These are phyloP conservation scores for Macquaria australasica DNA, from an alignment of 2,113 vertebrate genomes.

Conservation along the genomic window DNA sequence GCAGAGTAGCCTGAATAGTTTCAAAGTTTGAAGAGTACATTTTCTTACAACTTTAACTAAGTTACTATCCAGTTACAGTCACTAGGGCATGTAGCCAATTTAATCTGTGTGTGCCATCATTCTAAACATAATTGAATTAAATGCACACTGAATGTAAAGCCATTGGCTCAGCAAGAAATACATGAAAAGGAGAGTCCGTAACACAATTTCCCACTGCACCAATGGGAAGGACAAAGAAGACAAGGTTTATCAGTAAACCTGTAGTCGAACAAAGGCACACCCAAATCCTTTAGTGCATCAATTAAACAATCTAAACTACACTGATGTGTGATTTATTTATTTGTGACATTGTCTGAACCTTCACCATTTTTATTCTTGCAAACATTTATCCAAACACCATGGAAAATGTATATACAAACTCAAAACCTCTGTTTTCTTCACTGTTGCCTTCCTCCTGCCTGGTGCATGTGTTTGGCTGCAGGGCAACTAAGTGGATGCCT, in stretches of 20 bases:
- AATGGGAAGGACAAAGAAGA: not conserved
- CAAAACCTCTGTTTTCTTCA: not conserved
- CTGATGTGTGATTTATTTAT: not conserved
- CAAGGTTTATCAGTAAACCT: not conserved
- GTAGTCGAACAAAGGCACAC: not conserved
- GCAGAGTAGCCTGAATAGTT: not conserved
- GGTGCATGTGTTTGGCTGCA: constrained; percentile 28
- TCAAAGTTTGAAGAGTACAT: not conserved
- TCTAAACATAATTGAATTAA: not conserved
- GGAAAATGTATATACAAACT: not conserved
- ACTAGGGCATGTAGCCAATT: not conserved
- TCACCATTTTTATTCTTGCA: not conserved
- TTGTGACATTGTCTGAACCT: not conserved
- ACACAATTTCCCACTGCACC: not conserved
- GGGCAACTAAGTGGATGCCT: constrained; percentile 12
- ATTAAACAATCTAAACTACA: not conserved
- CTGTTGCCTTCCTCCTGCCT: not conserved
- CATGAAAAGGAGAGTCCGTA: not conserved
- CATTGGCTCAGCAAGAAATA: constrained; percentile 2
- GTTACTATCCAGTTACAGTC: not conserved
- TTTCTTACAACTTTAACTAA: constrained; percentile 1
- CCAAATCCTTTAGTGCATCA: not conserved
- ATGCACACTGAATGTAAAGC: not conserved
- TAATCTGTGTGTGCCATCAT: not conserved
- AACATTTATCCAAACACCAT: not conserved